phyloP scores from a whole-genome alignment of 2,888 invertebrate genomes.

The Buathra laborator region DNA sequence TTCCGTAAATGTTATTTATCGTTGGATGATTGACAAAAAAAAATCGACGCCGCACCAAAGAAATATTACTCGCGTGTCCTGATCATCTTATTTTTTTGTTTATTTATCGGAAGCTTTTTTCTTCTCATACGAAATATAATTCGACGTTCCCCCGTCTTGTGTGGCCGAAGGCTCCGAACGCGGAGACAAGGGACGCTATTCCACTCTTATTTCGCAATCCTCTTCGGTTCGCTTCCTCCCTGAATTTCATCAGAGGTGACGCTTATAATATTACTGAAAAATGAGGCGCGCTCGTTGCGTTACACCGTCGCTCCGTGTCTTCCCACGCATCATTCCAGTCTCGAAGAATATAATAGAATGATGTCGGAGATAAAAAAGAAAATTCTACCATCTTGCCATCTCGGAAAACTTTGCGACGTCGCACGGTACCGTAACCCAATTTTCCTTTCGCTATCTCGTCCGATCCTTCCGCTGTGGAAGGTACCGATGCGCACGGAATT shows the following conservation, averaged over 20 bases:
- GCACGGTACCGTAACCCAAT: slow-evolving; percentile 18
- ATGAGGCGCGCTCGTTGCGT: slow-evolving; percentile 34
- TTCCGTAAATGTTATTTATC: too few species aligned
- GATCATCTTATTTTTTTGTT: neutral
- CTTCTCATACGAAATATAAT: slow-evolving; percentile 20
- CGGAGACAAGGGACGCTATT: slow-evolving; percentile 19
- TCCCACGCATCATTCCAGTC: slow-evolving; percentile 40
- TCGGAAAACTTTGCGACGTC: slow-evolving; percentile 34
- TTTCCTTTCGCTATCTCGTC: slow-evolving; percentile 28
- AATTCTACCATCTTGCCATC: slow-evolving; percentile 5
- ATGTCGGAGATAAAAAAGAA: slow-evolving; percentile 12
- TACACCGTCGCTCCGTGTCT: slow-evolving; percentile 16
- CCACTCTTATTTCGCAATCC: slow-evolving; percentile 47
- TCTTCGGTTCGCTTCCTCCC: slow-evolving; percentile 57
- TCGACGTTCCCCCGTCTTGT: slow-evolving; percentile 40
- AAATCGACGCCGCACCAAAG: neutral
- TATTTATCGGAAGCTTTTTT: slow-evolving; percentile 17
- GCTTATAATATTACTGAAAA: slow-evolving; percentile 60
- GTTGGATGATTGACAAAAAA: too few species aligned
- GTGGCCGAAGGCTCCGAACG: slow-evolving; percentile 13
- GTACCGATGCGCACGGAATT: neutral
- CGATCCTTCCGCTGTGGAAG: neutral
- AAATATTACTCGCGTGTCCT: slow-evolving; percentile 30
- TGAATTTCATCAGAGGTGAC: slow-evolving; percentile 58
- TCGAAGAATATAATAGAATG: slow-evolving; percentile 6